These are phyloP conservation scores for Fopius arisanus DNA, from an alignment of 1,140 invertebrate species.

Conservation along the genomic window DNA sequence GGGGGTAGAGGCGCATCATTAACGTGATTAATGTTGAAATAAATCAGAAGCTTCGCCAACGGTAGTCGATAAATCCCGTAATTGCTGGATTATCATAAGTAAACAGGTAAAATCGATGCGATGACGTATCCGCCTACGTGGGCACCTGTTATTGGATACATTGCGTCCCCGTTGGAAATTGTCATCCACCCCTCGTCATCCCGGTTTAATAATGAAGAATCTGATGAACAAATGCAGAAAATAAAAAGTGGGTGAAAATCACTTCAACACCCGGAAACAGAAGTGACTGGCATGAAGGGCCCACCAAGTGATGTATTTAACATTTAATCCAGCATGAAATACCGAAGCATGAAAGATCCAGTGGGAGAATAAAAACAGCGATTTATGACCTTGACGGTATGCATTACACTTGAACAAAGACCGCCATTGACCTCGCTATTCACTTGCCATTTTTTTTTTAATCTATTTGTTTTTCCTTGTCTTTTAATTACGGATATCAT, in stretches of 20 bases:
- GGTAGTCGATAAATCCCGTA: slow-evolving; percentile 62
- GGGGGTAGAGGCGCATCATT: slow-evolving; percentile 58
- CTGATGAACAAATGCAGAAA: not conserved
- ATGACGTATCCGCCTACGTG: slow-evolving; percentile 37
- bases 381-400: not conserved
- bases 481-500: not conserved
- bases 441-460: not conserved
- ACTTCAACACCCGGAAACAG: not conserved
- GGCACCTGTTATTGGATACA: slow-evolving; percentile 38
- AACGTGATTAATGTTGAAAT: slow-evolving; percentile 66
- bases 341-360: not conserved
- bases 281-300: not conserved
- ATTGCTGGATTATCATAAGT: slow-evolving; percentile 63
- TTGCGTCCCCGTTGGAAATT: not conserved
- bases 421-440: not conserved
- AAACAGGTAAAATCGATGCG: slow-evolving; percentile 56
- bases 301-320: not conserved
- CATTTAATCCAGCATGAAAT: not conserved
- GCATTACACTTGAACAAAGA: not conserved
- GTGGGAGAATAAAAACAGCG: not conserved
- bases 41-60: slow-evolving; percentile 61
- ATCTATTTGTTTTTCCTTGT: not conserved
- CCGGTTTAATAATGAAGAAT: not conserved
- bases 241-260: no score
- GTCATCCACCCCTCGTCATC: not conserved